phyloP scores from a whole-genome alignment of 1,140 invertebrate genomes.

The Drosophila ercepeae region DNA sequence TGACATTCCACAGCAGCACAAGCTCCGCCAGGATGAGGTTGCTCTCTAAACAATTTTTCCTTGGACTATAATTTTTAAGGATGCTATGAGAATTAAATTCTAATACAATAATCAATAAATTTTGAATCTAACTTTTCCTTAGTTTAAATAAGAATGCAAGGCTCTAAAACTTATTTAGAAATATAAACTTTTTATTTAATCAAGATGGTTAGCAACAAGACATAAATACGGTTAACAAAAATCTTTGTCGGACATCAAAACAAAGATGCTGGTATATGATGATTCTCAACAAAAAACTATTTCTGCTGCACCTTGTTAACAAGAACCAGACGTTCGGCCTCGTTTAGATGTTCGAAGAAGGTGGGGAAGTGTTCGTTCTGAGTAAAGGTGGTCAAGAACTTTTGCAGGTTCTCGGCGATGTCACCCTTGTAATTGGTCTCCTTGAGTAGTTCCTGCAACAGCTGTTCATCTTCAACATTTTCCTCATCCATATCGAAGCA shows the following conservation, averaged over 20 bases:
- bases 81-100: background rate
- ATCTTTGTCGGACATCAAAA: conserved; percentile 9
- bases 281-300: conserved; percentile 1
- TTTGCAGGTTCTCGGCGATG: conserved; percentile 86
- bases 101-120: background rate
- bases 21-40: conserved; percentile 63
- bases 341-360: conserved; percentile 86
- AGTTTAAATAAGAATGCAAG: background rate
- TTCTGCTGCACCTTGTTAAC: conserved; percentile 62
- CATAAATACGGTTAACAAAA: conserved; percentile 58
- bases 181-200: conserved; percentile 41
- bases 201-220: conserved; percentile 42
- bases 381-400: conserved; percentile 87
- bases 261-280: conserved; percentile 4
- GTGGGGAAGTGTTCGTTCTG: conserved; percentile 86
- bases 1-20: conserved; percentile 57
- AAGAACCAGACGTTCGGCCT: conserved; percentile 51
- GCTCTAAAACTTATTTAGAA: conserved; percentile 4
- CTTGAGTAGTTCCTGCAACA: conserved; percentile 85
- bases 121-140: background rate
- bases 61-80: background rate
- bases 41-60: conserved; percentile 42
- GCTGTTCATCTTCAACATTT: conserved; percentile 84
- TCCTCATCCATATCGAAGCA: conserved; percentile 73
- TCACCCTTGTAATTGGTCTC: conserved; percentile 87